A percentile compares a stretch with the other conserved stretches of the same genome.
phyloP scores from a whole-genome alignment of 2,888 invertebrate genomes.

The Lasioglossum calceatum region DNA sequence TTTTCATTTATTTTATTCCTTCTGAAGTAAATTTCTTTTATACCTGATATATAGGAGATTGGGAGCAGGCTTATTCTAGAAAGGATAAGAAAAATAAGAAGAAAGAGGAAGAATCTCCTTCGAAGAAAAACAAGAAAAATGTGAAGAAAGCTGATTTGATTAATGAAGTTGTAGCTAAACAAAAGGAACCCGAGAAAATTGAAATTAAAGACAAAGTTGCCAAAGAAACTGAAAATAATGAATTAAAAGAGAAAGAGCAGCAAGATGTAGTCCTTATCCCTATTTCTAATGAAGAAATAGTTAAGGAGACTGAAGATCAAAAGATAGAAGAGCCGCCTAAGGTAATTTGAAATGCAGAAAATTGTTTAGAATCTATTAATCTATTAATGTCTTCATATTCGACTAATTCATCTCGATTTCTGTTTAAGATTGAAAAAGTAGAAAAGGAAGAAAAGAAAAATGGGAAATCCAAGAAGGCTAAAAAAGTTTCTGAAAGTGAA shows the following conservation, averaged over 20 bases:
- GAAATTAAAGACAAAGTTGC: conserved; percentile 85
- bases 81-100: conserved; percentile 90
- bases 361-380: conserved; percentile 1
- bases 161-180: conserved; percentile 83
- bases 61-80: conserved; percentile 90
- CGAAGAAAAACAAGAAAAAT: conserved; percentile 85
- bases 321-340: conserved; percentile 73
- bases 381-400: not conserved
- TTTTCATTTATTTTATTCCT: not conserved
- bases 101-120: conserved; percentile 86
- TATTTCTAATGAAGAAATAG: conserved; percentile 74
- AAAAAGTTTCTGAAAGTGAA: conserved; percentile 80
- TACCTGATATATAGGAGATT: conserved; percentile 84
- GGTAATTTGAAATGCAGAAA: conserved; percentile 51
- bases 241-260: conserved; percentile 84
- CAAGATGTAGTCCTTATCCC: conserved; percentile 81
- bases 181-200: conserved; percentile 83
- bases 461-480: conserved; percentile 83
- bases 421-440: conserved; percentile 74
- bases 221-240: conserved; percentile 85
- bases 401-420: conserved; percentile 7
- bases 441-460: conserved; percentile 82
- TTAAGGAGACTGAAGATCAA: conserved; percentile 71
- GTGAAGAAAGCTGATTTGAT: conserved; percentile 85
- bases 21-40: conserved; percentile 6